Evolutionary conservation across 2,797 vertebrate species (phyloP), one percentile per base, ranked within the genome.

Genomic region (Danio kyathit): DNA sequence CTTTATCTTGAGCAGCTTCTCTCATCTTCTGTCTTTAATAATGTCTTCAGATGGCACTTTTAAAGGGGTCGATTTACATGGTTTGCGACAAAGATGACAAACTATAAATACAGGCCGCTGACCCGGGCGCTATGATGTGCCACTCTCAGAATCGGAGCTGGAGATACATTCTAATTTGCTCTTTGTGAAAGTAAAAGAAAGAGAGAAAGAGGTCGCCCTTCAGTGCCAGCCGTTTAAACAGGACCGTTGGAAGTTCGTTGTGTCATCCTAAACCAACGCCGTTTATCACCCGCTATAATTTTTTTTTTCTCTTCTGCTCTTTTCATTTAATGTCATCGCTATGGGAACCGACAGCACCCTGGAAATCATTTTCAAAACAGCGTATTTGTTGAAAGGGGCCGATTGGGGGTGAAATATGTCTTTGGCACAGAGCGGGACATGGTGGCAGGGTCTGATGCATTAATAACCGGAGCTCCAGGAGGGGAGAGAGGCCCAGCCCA

Each of bases 281-380:
- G 89, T 94, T 95, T 94, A 95, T 96, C 94, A 94, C 94, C 93
- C 90, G 90, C 94, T 95, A 93, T 96, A 94, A 94, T 94, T 87
- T 95, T 87, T 95, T 95, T 83, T 84, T 74, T 72, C 79, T 76
- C 75, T 65, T 83, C 74, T 92, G 93, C 94, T 93, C 94, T 94
- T 95, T 95, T 93, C 92, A 93, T 90, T 94, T 94, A 95, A 95
- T 96, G 94, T 95, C 94, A 96, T 96, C 92, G 84, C 95, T 95
- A 95, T 96, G 93, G 95, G 91, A 95, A 96, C 94, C 92, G 94
- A 91, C 94, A 93, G 93, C 76, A 56, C 94, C 94, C 93, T 94
- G 94, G 94, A 95, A 96, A 95, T 96, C 90, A 96, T 95, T 96
- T 95, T 94, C 93, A 89, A 95, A 96, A 94, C 92, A 94, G 93